Conservation (phyloP, 2,797 vertebrate species). For the Linurgus olivaceus region DNA sequence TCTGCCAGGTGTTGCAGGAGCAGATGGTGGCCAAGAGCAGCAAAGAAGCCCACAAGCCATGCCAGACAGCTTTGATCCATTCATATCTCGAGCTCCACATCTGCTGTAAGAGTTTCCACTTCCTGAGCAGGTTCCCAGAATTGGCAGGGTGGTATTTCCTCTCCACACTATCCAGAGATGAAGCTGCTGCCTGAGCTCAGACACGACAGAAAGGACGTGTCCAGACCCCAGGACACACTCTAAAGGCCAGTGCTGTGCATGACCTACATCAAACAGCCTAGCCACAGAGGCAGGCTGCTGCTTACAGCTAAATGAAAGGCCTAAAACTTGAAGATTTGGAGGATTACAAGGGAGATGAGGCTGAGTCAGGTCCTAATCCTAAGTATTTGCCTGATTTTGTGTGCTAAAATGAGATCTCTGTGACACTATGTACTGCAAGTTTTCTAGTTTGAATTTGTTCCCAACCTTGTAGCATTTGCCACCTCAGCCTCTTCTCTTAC, state of each 20-base stretch:
- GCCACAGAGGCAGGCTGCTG: neutral
- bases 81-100: neutral
- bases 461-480: neutral
- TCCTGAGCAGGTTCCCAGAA: neutral
- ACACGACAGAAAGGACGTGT: rapidly evolving
- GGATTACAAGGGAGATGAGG: conserved; percentile 44
- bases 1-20: neutral
- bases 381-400: conserved; percentile 4
- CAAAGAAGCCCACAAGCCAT: neutral
- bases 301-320: conserved; percentile 37
- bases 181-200: neutral
- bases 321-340: conserved; percentile 54
- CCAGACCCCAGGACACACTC: rapidly evolving
- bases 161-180: neutral
- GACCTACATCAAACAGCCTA: conserved; percentile 18
- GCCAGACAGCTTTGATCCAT: neutral
- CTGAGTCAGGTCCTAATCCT: conserved; percentile 50
- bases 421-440: neutral
- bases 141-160: neutral
- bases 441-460: neutral
- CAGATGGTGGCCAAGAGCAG: neutral
- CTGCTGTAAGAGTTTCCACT: neutral
- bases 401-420: conserved; percentile 6
- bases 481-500: neutral
- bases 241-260: neutral